A percentile compares a stretch with the other conserved stretches of the same genome.
These are phyloP conservation scores for Illadopsis cleaveri DNA, from an alignment of 2,113 vertebrate species.

Conservation along the genomic window DNA sequence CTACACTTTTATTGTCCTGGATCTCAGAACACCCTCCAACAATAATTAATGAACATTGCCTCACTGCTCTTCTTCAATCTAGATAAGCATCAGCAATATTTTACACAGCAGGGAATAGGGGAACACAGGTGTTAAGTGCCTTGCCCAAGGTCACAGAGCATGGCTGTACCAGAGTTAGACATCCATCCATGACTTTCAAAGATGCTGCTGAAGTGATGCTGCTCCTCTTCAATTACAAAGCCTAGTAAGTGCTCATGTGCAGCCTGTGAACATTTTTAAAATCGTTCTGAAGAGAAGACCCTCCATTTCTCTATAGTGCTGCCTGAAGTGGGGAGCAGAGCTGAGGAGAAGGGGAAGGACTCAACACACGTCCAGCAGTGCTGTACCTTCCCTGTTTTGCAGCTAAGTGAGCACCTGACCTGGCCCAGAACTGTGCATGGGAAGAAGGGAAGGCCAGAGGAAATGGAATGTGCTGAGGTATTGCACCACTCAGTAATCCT, in stretches of 20 bases:
- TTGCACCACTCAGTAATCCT: background rate
- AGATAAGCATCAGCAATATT: slow-evolving; percentile 56
- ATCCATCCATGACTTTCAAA: background rate
- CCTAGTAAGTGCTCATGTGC: background rate
- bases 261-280: background rate
- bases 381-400: background rate
- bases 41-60: slow-evolving; percentile 41
- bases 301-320: background rate
- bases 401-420: background rate
- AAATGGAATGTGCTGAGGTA: background rate
- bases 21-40: background rate
- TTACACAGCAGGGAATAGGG: slow-evolving; percentile 7
- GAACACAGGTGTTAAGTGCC: slow-evolving; percentile 9
- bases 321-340: background rate
- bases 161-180: background rate
- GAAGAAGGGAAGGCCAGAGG: background rate
- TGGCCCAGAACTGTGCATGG: background rate
- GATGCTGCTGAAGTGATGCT: background rate
- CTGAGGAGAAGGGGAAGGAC: background rate
- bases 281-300: background rate
- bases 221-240: background rate
- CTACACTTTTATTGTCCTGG: background rate
- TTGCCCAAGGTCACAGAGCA: slow-evolving; percentile 22
- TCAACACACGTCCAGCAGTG: background rate
- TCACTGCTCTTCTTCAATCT: slow-evolving; percentile 21